phyloP scores from a whole-genome alignment of 2,113 vertebrate genomes.

The Bostrychus sinensis region DNA sequence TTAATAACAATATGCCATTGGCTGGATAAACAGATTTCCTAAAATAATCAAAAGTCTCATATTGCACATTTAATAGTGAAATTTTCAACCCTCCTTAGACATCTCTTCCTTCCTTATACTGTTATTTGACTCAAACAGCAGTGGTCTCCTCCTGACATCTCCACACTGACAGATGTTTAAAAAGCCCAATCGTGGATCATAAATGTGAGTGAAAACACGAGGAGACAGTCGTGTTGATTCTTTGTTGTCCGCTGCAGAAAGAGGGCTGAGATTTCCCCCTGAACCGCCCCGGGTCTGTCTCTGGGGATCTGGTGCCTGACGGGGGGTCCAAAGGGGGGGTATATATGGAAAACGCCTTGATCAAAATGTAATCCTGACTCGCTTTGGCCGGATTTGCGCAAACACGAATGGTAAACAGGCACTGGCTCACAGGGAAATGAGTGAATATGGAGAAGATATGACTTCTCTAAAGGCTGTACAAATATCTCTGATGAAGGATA shows the following conservation, averaged over 20 bases:
- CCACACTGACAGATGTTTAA: not conserved
- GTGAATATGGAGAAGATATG: not conserved
- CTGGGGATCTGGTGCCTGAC: not conserved
- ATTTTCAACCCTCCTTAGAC: not conserved
- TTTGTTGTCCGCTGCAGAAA: constrained; percentile 2
- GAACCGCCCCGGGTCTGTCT: not conserved
- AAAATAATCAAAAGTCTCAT: too few species aligned
- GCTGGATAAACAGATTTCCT: too few species aligned
- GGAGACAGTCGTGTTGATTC: not conserved
- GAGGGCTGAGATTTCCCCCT: not conserved
- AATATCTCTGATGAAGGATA: not conserved
- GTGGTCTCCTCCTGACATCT: not conserved
- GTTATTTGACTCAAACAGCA: not conserved
- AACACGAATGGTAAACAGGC: constrained; percentile 7
- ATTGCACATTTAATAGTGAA: not conserved
- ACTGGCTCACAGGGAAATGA: not conserved
- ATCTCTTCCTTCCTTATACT: not conserved
- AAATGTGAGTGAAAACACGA: not conserved
- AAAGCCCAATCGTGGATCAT: not conserved
- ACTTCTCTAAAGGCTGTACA: not conserved
- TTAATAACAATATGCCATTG: too few species aligned
- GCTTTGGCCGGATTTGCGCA: not conserved
- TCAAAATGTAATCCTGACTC: not conserved
- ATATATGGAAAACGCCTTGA: not conserved
- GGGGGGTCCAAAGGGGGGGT: constrained; percentile 1